Base-by-base conservation (phyloP, 1,140 invertebrate species). In the Apis laboriosa region DNA sequence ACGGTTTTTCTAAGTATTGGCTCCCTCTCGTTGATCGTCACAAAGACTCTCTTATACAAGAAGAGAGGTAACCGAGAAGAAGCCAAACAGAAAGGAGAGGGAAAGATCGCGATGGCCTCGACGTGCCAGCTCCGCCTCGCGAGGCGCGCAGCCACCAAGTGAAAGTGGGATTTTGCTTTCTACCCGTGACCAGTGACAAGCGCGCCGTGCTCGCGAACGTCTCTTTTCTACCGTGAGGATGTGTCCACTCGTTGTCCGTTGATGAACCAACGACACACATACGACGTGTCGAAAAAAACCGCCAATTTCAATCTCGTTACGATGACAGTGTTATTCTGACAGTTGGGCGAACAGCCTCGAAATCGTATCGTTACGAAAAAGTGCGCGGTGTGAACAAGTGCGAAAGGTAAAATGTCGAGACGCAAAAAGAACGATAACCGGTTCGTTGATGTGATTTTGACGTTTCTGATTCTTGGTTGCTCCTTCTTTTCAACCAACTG, bases 121-220 rank as follows among this genome's bases (percentile, higher is more conserved):
- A 88, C 90, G 90, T 92, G 92, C 92, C 89, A 90, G 86, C 89
- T 85, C 84, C 86, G 89, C 86, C 89, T 90, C 88, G 88, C 85
- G 86, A 87, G 89, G 86, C 80, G 80, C 83, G 53, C 76, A 72
- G 68, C 85, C 84, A 83, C 89, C 84, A 92, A 88, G 93, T 94
- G 92, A 94, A 94, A 94, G 93, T 93, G 87, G 85, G 92, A 93
- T 94, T 93, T 94, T 94, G 93, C 92, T 94, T 94, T 93, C 93
- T 93, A 94, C 88, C 89, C 92, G 89, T 90, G 88, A 82, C 84
- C 90, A 92, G 92, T 93, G 91, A 91, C 91, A 90, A 92, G 74
- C 91, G 88, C 90, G 89, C 86, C 85, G 86, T 88, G 84, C 77
- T 86, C 90, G 84, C 83, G 80, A 75, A 79, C 85, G 64, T 75